Conservation (phyloP, 2,888 invertebrate genomes). For the Nemotelus nigrinus region DNA sequence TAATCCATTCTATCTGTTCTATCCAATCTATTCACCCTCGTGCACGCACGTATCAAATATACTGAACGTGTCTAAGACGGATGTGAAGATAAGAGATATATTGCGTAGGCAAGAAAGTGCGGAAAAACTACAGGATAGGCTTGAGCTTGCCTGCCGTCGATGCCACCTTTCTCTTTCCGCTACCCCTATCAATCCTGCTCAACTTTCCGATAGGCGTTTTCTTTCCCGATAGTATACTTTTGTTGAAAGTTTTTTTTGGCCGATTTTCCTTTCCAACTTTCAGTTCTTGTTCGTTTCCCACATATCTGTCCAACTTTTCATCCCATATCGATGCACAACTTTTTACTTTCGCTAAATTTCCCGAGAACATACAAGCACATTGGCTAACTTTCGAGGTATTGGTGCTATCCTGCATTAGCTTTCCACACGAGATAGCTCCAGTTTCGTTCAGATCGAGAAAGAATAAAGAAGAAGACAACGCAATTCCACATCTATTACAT, state of each 20-base stretch:
- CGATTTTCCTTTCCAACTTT: constrained; percentile 26
- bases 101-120: constrained; percentile 53
- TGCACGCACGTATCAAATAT: constrained; percentile 52
- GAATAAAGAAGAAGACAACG: constrained; percentile 25
- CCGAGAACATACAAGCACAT: constrained; percentile 17
- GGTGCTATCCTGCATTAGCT: constrained; percentile 16
- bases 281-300: constrained; percentile 21
- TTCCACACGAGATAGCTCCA: constrained; percentile 10
- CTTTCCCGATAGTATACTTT: constrained; percentile 30
- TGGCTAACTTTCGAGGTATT: not conserved
- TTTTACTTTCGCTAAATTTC: constrained; percentile 18
- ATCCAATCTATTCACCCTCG: constrained; percentile 53
- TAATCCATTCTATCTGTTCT: constrained; percentile 50
- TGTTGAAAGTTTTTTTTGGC: not conserved
- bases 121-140: constrained; percentile 42
- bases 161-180: not conserved
- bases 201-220: constrained; percentile 16
- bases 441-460: constrained; percentile 5
- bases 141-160: constrained; percentile 15
- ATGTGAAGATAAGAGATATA: constrained; percentile 56
- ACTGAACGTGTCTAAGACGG: constrained; percentile 53
- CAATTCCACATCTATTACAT: constrained; percentile 38
- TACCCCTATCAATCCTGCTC: not conserved
- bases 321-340: constrained; percentile 33
- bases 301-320: constrained; percentile 41